A percentile compares a stretch with the other conserved stretches of the same genome.
Conservation (phyloP, 2,113 vertebrate species). For the Apteryx mantelli region DNA sequence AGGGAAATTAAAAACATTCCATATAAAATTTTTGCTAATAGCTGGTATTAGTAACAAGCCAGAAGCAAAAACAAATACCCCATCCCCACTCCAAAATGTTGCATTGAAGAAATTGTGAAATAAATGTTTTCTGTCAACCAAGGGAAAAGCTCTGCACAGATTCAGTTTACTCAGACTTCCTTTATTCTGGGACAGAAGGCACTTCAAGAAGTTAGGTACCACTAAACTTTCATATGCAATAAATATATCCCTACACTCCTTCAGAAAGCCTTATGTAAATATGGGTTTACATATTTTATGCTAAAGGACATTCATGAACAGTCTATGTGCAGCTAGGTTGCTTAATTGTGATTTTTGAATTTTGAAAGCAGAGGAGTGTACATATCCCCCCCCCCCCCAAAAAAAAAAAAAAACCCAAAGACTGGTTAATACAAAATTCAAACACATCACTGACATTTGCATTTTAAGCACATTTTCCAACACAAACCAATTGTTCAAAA, state of each 20-base stretch:
- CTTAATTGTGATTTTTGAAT: background rate
- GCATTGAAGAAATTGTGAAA: background rate
- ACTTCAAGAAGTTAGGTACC: background rate
- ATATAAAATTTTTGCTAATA: background rate
- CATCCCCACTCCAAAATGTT: background rate
- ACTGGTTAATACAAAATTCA: background rate
- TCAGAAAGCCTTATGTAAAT: background rate
- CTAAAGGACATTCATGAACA: fast-evolving
- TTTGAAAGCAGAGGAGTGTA: background rate
- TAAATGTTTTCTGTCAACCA: background rate
- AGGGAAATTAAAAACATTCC: background rate
- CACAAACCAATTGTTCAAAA: background rate
- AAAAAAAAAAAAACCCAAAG: background rate
- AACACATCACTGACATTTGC: background rate
- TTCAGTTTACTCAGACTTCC: background rate
- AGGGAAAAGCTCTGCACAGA: fast-evolving
- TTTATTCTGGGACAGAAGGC: background rate
- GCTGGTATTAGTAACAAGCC: background rate
- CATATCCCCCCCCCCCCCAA: too few relatives aligned
- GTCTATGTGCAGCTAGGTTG: background rate
- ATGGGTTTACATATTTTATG: background rate
- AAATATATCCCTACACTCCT: background rate
- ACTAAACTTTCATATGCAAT: background rate
- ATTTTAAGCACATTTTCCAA: background rate
- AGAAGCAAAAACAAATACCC: background rate